Conservation (phyloP, 2,113 vertebrate genomes). For the Rhipidura dahli region DNA sequence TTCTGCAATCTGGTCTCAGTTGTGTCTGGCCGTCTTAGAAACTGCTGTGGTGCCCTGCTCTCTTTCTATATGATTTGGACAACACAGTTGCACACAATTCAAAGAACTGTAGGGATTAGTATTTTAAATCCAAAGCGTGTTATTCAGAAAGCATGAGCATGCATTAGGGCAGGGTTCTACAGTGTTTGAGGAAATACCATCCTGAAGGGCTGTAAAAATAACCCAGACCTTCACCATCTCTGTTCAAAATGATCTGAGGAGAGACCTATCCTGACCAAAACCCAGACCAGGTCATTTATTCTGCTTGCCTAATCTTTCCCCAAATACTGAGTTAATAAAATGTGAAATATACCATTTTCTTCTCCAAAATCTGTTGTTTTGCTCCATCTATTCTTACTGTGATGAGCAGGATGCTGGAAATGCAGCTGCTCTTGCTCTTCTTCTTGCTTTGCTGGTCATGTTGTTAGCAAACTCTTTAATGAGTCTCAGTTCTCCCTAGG, state of each 20-base stretch:
- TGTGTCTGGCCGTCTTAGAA: neutral
- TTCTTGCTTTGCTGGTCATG: slow-evolving; percentile 22
- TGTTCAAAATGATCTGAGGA: neutral
- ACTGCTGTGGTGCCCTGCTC: neutral
- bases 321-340: neutral
- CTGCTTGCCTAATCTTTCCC: neutral
- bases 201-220: neutral
- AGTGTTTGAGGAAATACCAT: neutral
- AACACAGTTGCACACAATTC: neutral
- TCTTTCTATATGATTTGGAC: neutral
- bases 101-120: neutral
- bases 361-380: neutral
- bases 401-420: neutral
- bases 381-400: neutral
- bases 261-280: neutral
- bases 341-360: neutral
- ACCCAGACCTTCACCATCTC: neutral
- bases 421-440: neutral
- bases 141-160: neutral
- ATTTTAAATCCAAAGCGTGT: neutral
- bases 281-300: neutral
- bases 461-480: slow-evolving; percentile 20
- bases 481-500: neutral
- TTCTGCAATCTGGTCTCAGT: neutral
- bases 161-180: neutral